These are phyloP conservation scores for Lerema accius DNA, from an alignment of 1,140 invertebrate species.

Conservation along the genomic window DNA sequence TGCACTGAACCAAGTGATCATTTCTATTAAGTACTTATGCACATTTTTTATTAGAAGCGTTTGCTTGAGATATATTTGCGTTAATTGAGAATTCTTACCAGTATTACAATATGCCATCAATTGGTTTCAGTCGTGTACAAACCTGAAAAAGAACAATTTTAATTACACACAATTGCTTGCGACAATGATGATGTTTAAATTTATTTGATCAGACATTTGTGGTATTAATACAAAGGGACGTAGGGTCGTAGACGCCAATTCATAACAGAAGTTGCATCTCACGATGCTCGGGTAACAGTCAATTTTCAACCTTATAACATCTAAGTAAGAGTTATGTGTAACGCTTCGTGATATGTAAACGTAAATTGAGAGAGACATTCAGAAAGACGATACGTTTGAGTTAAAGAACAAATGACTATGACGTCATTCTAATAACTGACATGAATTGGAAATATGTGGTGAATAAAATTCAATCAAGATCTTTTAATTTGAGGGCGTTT, in stretches of 20 bases:
- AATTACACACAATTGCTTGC: slow-evolving; percentile 13
- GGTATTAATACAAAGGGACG: slow-evolving; percentile 6
- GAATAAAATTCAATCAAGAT: too few species aligned
- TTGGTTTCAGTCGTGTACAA: too few species aligned
- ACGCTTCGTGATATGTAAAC: not conserved
- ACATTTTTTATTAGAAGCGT: too few species aligned
- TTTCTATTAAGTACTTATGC: too few species aligned
- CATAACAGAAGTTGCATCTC: not conserved
- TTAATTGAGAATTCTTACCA: too few species aligned
- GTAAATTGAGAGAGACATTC: slow-evolving; percentile 8
- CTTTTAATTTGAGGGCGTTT: too few species aligned
- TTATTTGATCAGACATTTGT: slow-evolving; percentile 3
- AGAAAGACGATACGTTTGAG: slow-evolving; percentile 11
- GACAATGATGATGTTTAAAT: slow-evolving; percentile 15
- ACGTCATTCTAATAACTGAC: not conserved
- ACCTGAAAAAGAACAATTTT: slow-evolving; percentile 4
- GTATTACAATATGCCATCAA: too few species aligned
- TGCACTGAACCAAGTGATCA: too few species aligned
- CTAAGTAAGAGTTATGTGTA: not conserved
- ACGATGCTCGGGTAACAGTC: not conserved
- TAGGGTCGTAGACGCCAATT: slow-evolving; percentile 3
- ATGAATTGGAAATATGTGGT: not conserved
- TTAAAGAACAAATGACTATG: not conserved
- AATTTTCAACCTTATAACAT: not conserved
- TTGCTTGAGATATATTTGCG: too few species aligned